A percentile compares a stretch with the other conserved stretches of the same genome.
These are phyloP conservation scores for Rhinogobius similis DNA, from an alignment of 2,113 vertebrate species.

Conservation along the genomic window DNA sequence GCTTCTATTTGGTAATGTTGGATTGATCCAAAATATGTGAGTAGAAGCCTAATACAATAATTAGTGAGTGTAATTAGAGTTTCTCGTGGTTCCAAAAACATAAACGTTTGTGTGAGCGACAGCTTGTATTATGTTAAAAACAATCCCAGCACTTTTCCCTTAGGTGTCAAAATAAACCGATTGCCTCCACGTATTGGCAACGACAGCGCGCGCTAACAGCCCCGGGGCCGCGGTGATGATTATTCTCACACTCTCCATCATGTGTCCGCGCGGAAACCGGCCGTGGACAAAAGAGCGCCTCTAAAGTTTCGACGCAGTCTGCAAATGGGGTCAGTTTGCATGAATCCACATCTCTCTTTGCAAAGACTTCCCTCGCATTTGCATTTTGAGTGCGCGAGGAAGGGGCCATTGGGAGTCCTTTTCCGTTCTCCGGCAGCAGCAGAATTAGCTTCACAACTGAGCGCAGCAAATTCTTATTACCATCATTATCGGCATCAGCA, in stretches of 20 bases:
- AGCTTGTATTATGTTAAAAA: background rate
- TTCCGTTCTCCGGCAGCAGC: conserved; percentile 38
- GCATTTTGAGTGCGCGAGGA: conserved; percentile 44
- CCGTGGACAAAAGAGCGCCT: conserved; percentile 13
- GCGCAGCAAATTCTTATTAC: conserved; percentile 50
- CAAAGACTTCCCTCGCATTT: conserved; percentile 43
- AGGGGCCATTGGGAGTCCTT: conserved; percentile 19
- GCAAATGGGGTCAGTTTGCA: conserved; percentile 71
- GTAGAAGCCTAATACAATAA: background rate
- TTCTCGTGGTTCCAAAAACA: background rate
- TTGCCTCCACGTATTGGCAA: conserved; percentile 35
- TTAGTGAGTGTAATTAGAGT: background rate
- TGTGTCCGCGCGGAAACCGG: conserved; percentile 25
- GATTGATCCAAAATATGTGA: too few species aligned
- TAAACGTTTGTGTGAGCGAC: background rate
- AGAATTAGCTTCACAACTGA: conserved; percentile 63
- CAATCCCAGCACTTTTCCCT: conserved; percentile 6
- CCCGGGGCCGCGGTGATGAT: conserved; percentile 33
- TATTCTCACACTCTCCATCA: conserved; percentile 39
- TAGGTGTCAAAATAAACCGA: conserved; percentile 57
- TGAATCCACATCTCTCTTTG: conserved; percentile 68
- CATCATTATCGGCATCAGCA: conserved; percentile 66
- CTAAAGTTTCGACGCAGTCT: conserved; percentile 57
- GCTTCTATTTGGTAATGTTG: too few species aligned
- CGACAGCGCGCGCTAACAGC: conserved; percentile 53